Evolutionary conservation across 1,140 invertebrate species (phyloP), one percentile per base, ranked within the genome.

Genomic region (Elysia chlorotica): DNA sequence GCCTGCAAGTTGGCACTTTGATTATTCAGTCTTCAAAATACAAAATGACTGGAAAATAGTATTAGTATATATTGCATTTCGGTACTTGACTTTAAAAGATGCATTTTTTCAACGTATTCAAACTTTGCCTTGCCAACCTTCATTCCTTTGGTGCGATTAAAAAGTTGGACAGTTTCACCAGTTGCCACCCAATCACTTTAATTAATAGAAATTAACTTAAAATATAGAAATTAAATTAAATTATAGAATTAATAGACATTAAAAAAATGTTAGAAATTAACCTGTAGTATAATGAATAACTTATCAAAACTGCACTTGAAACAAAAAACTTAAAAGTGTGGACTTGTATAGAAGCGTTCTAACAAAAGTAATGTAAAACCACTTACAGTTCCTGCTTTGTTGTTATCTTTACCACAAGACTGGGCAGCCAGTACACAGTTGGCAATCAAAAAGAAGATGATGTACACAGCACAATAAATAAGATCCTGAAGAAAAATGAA

Each of bases 341-440:
- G 4, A 3, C 37, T 36, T 1, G 10, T 28, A 63, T 17, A 17
- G 35, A 33, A 33, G 59, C 19, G 54, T 28, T 28, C 21, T 56
- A 56, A 3, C 57, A 33, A 35, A 31, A 35, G 3, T 36, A 3
- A 21, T 19, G 30, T 28, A 31, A 19, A 68, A 54, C 21, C 3
- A 74, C 76, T 74, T 72, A 80, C 78, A 19, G 74, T 71, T 2
- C 73, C 78, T 17, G 78, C 78, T 35, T 73, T 75, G 66, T 80
- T 78, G 62, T 62, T 73, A 21, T 76, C 78, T 48, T 78, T 77
- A 0, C 53, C n/a, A 69, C 78, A 80, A 23, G 73, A 48, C 25
- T 80, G 68, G 17, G 75, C 73, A 30, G 78, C 76, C n/a, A 78
- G 48, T 10, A 78, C 75, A 36, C 63, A 61, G 73, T 74, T 65